These are phyloP conservation scores for Catharus bicknelli DNA, from an alignment of 2,113 vertebrate genomes.

Conservation along the genomic window DNA sequence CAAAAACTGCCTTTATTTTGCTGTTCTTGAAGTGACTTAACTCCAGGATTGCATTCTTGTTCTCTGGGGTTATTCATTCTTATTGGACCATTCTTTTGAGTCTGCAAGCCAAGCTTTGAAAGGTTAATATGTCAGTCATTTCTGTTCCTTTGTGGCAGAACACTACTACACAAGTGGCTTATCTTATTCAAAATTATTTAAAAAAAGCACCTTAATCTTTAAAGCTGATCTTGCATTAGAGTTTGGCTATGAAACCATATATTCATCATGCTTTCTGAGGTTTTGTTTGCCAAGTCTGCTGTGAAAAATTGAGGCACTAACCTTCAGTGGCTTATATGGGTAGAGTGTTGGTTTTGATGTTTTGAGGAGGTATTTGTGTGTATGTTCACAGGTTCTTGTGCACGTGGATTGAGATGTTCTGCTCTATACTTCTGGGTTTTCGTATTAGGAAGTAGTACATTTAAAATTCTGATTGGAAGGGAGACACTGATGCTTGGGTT, in stretches of 20 bases:
- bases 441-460: not conserved
- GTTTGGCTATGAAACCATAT: not conserved
- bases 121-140: not conserved
- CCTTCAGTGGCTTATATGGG: rapidly evolving
- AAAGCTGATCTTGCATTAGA: not conserved
- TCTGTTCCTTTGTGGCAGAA: not conserved
- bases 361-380: not conserved
- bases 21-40: not conserved
- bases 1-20: not conserved
- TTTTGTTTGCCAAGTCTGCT: not conserved
- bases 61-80: not conserved
- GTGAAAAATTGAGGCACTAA: not conserved
- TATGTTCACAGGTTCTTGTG: not conserved
- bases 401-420: not conserved
- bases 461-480: not conserved
- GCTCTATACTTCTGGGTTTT: not conserved
- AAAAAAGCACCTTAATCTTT: not conserved
- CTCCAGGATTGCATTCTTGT: not conserved
- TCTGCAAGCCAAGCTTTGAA: not conserved
- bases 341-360: not conserved
- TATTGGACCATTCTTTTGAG: not conserved
- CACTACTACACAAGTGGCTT: not conserved
- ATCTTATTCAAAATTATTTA: not conserved
- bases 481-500: not conserved
- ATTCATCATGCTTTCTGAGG: not conserved